Evolutionary conservation across 2,113 vertebrate genomes (phyloP).

Genomic region (Nesoenas mayeri): DNA sequence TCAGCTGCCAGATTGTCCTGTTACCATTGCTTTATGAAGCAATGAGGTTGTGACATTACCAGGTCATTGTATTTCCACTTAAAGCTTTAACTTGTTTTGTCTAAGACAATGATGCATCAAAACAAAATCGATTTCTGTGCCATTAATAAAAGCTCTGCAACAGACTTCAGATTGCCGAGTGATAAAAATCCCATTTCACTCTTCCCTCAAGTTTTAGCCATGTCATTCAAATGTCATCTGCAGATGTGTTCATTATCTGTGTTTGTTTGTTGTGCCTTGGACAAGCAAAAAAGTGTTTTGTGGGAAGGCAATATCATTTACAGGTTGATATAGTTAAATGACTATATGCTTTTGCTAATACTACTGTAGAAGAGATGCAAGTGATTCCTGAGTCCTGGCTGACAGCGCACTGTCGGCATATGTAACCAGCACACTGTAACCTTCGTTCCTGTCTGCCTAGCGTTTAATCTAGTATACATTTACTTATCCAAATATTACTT

Average conservation of each 20-base stretch:
- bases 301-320: not conserved
- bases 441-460: not conserved
- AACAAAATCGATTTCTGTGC: not conserved
- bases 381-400: not conserved
- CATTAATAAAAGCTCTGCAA: not conserved
- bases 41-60: not conserved
- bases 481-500: not conserved
- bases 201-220: not conserved
- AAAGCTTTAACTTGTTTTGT: not conserved
- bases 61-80: not conserved
- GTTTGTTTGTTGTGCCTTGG: not conserved
- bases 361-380: not conserved
- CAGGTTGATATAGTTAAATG: not conserved
- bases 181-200: not conserved
- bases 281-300: not conserved
- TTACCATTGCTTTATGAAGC: not conserved
- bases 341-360: not conserved
- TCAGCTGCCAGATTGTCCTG: rapidly evolving
- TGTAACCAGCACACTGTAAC: not conserved
- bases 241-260: not conserved
- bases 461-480: not conserved
- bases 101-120: not conserved
- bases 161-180: not conserved
- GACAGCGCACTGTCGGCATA: rapidly evolving
- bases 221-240: not conserved